Evolutionary conservation across 1,140 invertebrate genomes (phyloP).

Genomic region (Lucilia sericata): DNA sequence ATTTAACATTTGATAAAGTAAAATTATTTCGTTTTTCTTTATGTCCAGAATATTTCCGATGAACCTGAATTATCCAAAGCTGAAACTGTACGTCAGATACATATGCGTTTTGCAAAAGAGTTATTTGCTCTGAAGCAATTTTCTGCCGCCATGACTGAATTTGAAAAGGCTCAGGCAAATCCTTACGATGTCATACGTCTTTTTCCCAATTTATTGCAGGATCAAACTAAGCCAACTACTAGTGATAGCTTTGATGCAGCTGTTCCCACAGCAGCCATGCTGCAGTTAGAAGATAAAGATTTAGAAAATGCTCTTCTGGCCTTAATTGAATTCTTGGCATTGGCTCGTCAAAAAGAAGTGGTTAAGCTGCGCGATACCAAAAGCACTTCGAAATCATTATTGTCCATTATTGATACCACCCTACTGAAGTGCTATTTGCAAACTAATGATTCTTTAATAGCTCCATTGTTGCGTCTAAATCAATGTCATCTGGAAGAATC

Average conservation of each 20-base stretch:
- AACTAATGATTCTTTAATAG: constrained; percentile 95
- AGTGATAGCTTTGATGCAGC: constrained; percentile 67
- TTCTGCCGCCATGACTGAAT: constrained; percentile 90
- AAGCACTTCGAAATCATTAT: constrained; percentile 71
- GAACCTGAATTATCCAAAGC: constrained; percentile 84
- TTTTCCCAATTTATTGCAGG: constrained; percentile 88
- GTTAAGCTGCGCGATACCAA: constrained; percentile 60
- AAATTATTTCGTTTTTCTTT: constrained; percentile 12
- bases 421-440: constrained; percentile 95
- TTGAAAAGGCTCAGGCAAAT: constrained; percentile 89
- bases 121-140: constrained; percentile 90
- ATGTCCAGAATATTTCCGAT: constrained; percentile 81
- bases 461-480: constrained; percentile 91
- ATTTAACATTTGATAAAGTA: not conserved
- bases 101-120: constrained; percentile 90
- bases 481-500: constrained; percentile 95
- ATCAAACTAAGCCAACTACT: constrained; percentile 67
- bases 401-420: constrained; percentile 97
- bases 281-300: constrained; percentile 84
- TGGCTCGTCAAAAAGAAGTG: constrained; percentile 75
- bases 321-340: constrained; percentile 89
- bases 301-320: constrained; percentile 89
- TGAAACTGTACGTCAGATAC: constrained; percentile 86
- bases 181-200: constrained; percentile 94
- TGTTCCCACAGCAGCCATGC: constrained; percentile 69